Conservation (phyloP, 2,888 invertebrate genomes). For the Hirtodrosophila trivittata region DNA sequence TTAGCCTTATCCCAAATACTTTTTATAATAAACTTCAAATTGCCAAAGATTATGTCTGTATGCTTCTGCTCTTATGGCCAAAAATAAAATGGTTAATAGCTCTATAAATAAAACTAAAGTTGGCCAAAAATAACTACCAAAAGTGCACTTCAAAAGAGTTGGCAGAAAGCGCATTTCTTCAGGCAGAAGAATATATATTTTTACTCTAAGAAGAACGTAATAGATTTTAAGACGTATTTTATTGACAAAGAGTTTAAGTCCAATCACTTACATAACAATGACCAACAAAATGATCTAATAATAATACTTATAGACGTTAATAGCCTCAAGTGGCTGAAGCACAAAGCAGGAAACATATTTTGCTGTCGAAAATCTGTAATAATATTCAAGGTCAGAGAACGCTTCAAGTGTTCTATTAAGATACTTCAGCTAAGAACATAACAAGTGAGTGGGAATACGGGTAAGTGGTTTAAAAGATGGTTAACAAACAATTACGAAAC, state of each 20-base stretch:
- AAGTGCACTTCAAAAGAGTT: background rate
- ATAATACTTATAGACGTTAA: conserved; percentile 23
- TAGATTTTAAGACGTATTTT: conserved; percentile 25
- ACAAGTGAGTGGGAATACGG: conserved; percentile 36
- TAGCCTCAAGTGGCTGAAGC: conserved; percentile 38
- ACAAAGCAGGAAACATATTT: conserved; percentile 60
- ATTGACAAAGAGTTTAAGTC: conserved; percentile 18
- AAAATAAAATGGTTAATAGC: conserved; percentile 14
- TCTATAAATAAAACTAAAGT: conserved; percentile 40
- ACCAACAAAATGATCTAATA: conserved; percentile 24
- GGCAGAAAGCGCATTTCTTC: conserved; percentile 5
- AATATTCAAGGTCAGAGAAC: conserved; percentile 55
- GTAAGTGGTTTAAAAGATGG: conserved; percentile 14
- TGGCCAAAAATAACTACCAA: conserved; percentile 44
- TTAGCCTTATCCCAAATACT: no score
- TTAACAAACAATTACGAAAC: conserved; percentile 3
- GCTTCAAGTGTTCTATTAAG: conserved; percentile 42
- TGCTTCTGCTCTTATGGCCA: no score
- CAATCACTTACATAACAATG: conserved; percentile 28
- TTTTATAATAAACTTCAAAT: no score
- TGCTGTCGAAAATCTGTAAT: conserved; percentile 41
- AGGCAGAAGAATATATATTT: background rate
- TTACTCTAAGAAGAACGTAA: conserved; percentile 4
- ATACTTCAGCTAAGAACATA: conserved; percentile 37
- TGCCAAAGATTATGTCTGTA: no score